Conservation (phyloP, 64 coral and sea anemone species). For the Actinia tenebrosa region DNA sequence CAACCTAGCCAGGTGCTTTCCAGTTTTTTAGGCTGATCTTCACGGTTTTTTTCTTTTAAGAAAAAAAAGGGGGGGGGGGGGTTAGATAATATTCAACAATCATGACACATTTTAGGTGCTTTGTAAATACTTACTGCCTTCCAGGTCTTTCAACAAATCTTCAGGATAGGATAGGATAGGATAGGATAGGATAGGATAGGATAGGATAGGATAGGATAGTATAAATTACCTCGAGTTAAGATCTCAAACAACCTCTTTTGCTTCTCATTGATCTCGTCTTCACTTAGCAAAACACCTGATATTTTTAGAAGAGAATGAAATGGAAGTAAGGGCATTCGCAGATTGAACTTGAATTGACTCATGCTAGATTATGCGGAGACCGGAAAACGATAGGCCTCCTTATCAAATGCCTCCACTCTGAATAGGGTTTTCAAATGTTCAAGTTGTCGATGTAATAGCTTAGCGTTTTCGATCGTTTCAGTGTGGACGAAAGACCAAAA, state of each 20-base stretch:
- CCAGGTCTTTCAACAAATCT: conserved; percentile 1
- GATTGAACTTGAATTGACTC: no score
- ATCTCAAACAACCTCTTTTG: neutral
- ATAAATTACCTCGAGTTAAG: neutral
- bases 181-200: no score
- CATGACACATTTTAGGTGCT: neutral
- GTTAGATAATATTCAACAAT: neutral
- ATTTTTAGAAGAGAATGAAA: neutral
- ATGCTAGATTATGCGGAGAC: no score
- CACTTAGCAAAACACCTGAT: neutral
- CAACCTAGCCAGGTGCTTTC: neutral
- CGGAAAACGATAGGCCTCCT: no score
- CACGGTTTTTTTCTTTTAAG: neutral
- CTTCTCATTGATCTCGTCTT: neutral
- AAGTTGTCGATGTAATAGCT: no score
- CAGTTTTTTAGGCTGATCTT: neutral
- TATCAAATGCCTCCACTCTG: no score
- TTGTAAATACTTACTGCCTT: neutral
- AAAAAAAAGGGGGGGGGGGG: no score
- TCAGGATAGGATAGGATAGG: neutral
- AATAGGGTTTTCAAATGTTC: no score
- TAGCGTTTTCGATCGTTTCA: no score
- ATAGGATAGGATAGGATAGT: no score
- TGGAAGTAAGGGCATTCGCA: neutral
- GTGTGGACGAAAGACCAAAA: no score